phyloP scores from a whole-genome alignment of 1,140 invertebrate species.

The Tetramorium alpestre region DNA sequence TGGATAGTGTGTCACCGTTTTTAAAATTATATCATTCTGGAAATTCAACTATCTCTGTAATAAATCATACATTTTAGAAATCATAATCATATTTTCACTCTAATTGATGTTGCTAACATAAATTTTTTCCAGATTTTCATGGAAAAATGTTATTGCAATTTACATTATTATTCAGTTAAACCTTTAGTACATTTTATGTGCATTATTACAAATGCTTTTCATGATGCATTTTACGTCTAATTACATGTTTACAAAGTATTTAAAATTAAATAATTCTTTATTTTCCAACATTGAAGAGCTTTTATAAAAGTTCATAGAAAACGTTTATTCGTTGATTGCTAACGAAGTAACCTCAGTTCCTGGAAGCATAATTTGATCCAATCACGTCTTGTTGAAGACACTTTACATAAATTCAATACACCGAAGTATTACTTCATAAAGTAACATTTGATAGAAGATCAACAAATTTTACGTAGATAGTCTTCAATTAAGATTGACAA shows the following conservation, averaged over 20 bases:
- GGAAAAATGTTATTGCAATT: background rate
- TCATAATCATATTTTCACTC: background rate
- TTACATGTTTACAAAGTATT: background rate
- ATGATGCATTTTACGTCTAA: background rate
- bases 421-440: background rate
- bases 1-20: background rate
- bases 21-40: background rate
- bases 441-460: constrained; percentile 53
- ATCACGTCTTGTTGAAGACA: constrained; percentile 62
- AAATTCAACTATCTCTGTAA: background rate
- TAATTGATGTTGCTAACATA: background rate
- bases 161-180: background rate
- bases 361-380: constrained; percentile 60
- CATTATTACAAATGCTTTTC: background rate
- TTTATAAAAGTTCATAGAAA: background rate
- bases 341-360: constrained; percentile 30
- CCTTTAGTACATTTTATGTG: background rate
- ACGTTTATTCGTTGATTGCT: background rate
- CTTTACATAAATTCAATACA: constrained; percentile 60
- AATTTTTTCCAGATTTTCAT: background rate
- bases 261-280: background rate
- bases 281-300: background rate
- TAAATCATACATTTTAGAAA: constrained; percentile 5
- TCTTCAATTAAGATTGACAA: constrained; percentile 74
- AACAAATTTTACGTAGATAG: constrained; percentile 64